Percentiles rank a stretch among this genome's conserved stretches.
phyloP scores from a whole-genome alignment of 2,113 vertebrate genomes.

The Proteles cristata region DNA sequence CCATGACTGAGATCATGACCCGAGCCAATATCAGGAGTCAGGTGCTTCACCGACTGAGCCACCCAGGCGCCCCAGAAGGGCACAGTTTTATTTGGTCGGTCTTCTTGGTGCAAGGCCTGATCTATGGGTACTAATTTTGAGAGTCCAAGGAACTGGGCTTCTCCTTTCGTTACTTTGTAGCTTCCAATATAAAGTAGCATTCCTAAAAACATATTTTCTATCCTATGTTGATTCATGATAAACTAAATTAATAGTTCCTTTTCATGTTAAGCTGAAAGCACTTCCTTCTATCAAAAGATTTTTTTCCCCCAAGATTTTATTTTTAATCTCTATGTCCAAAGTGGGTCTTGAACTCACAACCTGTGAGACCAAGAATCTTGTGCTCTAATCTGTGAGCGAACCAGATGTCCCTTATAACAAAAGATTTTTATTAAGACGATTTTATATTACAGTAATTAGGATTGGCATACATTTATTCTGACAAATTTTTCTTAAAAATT shows the following conservation, averaged over 20 bases:
- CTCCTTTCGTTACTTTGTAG: background rate
- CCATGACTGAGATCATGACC: too few relatives aligned
- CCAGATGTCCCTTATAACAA: background rate
- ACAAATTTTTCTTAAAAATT: background rate
- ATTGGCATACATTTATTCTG: background rate
- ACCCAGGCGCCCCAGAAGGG: background rate
- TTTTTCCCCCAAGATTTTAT: background rate
- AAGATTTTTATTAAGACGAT: background rate
- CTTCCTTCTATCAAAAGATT: background rate
- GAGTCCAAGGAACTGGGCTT: background rate
- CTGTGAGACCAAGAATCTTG: background rate
- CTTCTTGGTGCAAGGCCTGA: background rate
- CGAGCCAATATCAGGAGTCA: too few relatives aligned
- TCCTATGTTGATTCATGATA: background rate
- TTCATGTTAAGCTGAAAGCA: background rate
- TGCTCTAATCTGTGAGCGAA: background rate
- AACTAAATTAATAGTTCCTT: background rate
- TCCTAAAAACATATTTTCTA: background rate
- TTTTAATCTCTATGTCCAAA: background rate
- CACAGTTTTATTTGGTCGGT: background rate
- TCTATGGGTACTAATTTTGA: background rate
- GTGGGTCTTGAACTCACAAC: background rate
- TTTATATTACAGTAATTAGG: background rate
- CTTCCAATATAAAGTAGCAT: background rate
- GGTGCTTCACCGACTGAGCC: too few relatives aligned